A percentile compares a stretch with the other conserved stretches of the same genome.
Conservation (phyloP, 2,113 vertebrate genomes). For the Pithys albifrons region DNA sequence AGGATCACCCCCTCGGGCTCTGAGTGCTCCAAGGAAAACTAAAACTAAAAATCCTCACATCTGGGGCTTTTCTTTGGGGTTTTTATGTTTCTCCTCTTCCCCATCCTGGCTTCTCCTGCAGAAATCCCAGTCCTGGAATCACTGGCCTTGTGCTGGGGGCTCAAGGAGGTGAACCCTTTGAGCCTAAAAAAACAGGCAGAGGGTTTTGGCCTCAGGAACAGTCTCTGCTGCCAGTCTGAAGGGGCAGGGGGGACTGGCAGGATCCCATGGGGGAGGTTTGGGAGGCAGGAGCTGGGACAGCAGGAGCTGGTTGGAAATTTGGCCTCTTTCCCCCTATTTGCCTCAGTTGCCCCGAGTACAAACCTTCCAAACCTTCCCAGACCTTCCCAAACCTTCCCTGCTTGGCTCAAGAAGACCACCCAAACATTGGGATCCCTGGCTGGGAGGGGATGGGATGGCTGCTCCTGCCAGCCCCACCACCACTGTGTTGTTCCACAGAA, state of each 20-base stretch:
- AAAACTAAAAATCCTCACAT: fast-evolving
- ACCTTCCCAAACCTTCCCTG: neutral
- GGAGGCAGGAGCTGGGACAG: neutral
- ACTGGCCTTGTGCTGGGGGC: fast-evolving
- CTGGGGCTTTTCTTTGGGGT: neutral
- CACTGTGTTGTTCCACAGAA: neutral
- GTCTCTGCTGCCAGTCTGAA: neutral
- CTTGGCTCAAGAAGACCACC: neutral
- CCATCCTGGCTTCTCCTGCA: neutral
- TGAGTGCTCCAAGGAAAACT: neutral
- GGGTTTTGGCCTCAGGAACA: neutral
- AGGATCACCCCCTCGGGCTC: too few species aligned
- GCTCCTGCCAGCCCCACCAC: neutral
- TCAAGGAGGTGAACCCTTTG: neutral
- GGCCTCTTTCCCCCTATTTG: neutral
- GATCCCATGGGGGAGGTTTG: neutral
- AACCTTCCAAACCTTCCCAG: neutral
- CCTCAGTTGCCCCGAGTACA: neutral
- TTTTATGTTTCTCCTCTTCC: neutral
- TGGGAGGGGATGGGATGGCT: neutral
- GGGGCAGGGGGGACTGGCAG: neutral
- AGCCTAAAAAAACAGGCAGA: neutral
- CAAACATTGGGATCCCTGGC: fast-evolving
- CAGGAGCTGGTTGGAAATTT: neutral
- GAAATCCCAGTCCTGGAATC: neutral